phyloP scores from a whole-genome alignment of 2,797 vertebrate species.

The Taenioides sp. region DNA sequence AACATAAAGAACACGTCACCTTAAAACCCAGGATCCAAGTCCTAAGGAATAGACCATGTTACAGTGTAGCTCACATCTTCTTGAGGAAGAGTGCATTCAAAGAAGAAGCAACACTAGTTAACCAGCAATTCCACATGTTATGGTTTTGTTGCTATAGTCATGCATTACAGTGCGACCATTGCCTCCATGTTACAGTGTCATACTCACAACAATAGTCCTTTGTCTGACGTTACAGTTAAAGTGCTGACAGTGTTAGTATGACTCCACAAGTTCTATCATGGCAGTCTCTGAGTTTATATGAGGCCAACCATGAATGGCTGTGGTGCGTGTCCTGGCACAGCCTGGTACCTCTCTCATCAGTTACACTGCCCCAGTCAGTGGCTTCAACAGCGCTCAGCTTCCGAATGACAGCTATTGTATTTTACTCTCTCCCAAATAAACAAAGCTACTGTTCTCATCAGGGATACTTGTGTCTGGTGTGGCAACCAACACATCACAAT shows the following conservation, averaged over 20 bases:
- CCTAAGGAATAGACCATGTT: not conserved
- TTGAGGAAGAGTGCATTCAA: not conserved
- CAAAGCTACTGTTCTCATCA: slow-evolving; percentile 67
- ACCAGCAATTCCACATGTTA: not conserved
- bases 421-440: slow-evolving; percentile 44
- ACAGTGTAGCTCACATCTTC: not conserved
- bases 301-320: slow-evolving; percentile 18
- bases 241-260: slow-evolving; percentile 1
- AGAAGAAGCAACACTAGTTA: not conserved
- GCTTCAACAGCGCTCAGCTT: slow-evolving; percentile 48
- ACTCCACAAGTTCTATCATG: not conserved
- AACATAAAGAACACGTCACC: not conserved
- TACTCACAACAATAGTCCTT: not conserved
- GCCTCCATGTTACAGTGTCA: not conserved
- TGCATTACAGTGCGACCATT: not conserved
- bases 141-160: not conserved
- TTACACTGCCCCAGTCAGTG: slow-evolving; percentile 53
- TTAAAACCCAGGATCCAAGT: not conserved
- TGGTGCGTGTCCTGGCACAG: slow-evolving; percentile 29
- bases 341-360: slow-evolving; percentile 62
- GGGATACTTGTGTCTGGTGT: slow-evolving; percentile 66
- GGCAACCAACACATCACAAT: slow-evolving; percentile 39
- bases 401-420: slow-evolving; percentile 65
- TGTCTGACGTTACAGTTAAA: not conserved
- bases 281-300: slow-evolving; percentile 5